phyloP scores from a whole-genome alignment of 2,113 vertebrate genomes.

The Tympanuchus pallidicinctus region DNA sequence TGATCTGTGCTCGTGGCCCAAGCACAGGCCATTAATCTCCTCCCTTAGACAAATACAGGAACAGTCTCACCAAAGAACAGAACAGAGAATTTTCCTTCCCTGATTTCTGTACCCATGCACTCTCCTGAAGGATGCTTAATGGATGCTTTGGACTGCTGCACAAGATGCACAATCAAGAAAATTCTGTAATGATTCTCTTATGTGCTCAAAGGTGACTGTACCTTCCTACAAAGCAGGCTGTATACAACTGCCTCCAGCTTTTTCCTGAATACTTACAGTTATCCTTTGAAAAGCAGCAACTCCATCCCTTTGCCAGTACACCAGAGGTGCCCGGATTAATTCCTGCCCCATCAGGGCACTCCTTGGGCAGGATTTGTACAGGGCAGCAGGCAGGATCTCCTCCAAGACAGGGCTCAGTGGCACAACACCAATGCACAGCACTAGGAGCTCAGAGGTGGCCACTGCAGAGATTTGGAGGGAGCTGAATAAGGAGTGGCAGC shows the following conservation, averaged over 20 bases:
- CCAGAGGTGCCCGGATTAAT: neutral
- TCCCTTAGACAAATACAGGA: neutral
- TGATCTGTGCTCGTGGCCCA: too few species aligned
- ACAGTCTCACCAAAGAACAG: neutral
- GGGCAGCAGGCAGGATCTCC: too few species aligned
- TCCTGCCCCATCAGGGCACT: neutral
- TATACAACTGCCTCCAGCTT: rapidly evolving
- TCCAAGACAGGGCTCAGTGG: neutral
- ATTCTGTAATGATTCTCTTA: neutral
- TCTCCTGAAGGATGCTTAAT: neutral
- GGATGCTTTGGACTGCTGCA: neutral
- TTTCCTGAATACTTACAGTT: neutral
- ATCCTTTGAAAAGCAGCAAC: neutral
- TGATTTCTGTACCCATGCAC: rapidly evolving
- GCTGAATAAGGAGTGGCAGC: neutral
- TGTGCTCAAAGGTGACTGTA: rapidly evolving
- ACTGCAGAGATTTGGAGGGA: neutral
- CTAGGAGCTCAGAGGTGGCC: neutral
- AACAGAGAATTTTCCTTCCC: neutral
- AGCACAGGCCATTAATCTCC: rapidly evolving
- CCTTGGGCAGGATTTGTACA: neutral
- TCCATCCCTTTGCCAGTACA: neutral
- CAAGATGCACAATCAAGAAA: neutral
- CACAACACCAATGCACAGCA: rapidly evolving
- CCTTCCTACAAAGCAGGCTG: neutral